phyloP scores from a whole-genome alignment of 2,113 vertebrate species.

The Dasypus novemcinctus region DNA sequence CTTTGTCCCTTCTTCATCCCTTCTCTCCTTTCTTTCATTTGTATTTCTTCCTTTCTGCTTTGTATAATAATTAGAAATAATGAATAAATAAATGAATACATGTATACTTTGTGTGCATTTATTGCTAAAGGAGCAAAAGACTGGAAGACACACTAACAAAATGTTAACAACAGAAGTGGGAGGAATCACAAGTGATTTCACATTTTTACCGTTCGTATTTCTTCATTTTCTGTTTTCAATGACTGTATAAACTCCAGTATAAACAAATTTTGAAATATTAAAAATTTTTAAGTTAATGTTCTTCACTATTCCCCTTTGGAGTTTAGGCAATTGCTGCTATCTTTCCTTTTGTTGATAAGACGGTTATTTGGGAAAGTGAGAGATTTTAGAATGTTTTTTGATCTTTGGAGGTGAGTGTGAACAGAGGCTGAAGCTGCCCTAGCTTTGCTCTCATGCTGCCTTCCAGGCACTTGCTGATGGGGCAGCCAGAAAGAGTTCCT shows the following conservation, averaged over 20 bases:
- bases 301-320: not conserved
- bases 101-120: not conserved
- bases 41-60: not conserved
- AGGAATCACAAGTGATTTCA: not conserved
- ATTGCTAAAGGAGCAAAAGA: not conserved
- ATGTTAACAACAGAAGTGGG: not conserved
- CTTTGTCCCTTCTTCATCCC: not conserved
- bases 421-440: not conserved
- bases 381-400: not conserved
- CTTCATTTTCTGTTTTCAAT: not conserved
- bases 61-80: not conserved
- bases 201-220: not conserved
- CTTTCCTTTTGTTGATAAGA: not conserved
- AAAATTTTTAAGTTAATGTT: not conserved
- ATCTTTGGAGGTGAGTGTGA: not conserved
- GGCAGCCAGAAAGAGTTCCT: accelerated
- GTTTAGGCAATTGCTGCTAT: not conserved
- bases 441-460: not conserved
- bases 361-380: not conserved
- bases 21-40: not conserved
- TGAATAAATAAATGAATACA: not conserved
- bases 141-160: not conserved
- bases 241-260: not conserved
- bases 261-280: not conserved
- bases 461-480: accelerated